phyloP scores from a whole-genome alignment of 2,113 vertebrate species.

The Anhinga rufa region DNA sequence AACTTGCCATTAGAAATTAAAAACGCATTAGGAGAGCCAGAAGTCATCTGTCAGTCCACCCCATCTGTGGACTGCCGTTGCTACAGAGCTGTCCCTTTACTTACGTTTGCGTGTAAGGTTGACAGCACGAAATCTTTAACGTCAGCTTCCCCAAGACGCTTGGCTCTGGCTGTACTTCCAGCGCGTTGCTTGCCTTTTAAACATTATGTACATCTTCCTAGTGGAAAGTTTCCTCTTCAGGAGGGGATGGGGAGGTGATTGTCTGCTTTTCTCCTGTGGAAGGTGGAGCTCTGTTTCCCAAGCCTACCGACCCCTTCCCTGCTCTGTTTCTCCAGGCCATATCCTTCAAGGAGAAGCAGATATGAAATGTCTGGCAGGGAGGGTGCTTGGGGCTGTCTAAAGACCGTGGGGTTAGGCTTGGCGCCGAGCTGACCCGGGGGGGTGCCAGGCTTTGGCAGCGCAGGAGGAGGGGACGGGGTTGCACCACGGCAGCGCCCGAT shows the following conservation, averaged over 20 bases:
- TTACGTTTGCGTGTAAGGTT: not conserved
- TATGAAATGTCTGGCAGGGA: fast-evolving
- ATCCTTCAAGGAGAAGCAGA: not conserved
- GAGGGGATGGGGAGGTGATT: not conserved
- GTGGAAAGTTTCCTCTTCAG: too few relatives aligned
- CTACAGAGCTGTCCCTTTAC: not conserved
- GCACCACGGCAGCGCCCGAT: too few relatives aligned
- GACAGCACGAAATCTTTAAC: not conserved
- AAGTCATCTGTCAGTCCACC: not conserved
- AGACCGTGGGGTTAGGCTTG: not conserved
- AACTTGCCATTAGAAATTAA: not conserved
- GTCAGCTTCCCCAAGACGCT: not conserved
- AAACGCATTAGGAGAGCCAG: not conserved
- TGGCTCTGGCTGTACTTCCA: not conserved
- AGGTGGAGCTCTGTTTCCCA: not conserved
- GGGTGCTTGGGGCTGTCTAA: too few relatives aligned
- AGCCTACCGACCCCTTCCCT: not conserved
- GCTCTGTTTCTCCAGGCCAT: not conserved
- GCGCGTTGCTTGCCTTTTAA: not conserved
- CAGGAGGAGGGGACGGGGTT: not conserved
- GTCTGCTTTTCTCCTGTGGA: not conserved
- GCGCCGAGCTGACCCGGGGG: not conserved
- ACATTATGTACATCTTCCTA: fast-evolving
- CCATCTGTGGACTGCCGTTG: fast-evolving
- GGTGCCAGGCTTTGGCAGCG: not conserved